These are phyloP conservation scores for Oplegnathus fasciatus DNA, from an alignment of 2,113 vertebrate species.

Conservation along the genomic window DNA sequence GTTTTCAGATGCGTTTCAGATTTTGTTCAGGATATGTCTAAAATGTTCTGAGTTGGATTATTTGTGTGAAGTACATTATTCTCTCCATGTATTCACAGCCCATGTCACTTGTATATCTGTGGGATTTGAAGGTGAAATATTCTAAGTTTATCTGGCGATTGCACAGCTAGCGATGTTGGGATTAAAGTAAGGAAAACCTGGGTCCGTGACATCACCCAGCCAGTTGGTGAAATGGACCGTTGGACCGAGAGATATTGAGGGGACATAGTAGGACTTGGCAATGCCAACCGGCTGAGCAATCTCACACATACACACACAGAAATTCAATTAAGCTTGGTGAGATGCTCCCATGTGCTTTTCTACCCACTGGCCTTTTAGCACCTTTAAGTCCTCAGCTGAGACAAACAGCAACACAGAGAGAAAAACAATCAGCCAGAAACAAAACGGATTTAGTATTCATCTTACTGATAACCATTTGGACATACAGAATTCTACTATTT, in stretches of 20 bases:
- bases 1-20: background rate
- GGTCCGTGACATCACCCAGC: constrained; percentile 53
- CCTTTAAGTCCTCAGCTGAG: constrained; percentile 23
- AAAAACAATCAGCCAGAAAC: background rate
- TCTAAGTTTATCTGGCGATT: background rate
- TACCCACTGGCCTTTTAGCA: constrained; percentile 41
- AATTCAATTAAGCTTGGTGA: constrained; percentile 51
- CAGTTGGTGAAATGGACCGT: constrained; percentile 35
- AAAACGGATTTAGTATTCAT: background rate
- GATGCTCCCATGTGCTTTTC: constrained; percentile 37
- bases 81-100: background rate
- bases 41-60: background rate
- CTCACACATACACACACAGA: constrained; percentile 24
- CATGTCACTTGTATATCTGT: constrained; percentile 13
- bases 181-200: background rate
- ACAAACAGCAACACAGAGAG: constrained; percentile 9
- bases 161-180: background rate
- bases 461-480: background rate
- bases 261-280: constrained; percentile 7
- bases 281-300: constrained; percentile 5
- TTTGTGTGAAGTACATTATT: background rate
- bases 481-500: background rate
- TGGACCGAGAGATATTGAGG: constrained; percentile 33
- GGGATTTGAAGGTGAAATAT: constrained; percentile 12
- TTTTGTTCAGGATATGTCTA: background rate